These are phyloP conservation scores for Ectobius pallidus DNA, from an alignment of 2,888 invertebrate genomes.

Conservation along the genomic window DNA sequence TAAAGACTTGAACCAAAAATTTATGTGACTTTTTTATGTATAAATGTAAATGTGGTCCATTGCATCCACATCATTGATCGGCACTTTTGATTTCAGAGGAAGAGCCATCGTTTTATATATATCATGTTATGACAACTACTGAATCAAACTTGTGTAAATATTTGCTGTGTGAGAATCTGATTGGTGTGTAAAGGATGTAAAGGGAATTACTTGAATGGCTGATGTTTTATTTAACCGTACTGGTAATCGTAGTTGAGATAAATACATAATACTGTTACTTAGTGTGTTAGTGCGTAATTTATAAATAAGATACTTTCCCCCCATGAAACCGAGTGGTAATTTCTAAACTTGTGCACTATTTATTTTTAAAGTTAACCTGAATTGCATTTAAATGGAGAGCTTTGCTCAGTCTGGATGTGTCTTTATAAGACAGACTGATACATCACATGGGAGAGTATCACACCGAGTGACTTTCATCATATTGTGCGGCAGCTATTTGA, in stretches of 20 bases:
- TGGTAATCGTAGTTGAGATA: constrained; percentile 40
- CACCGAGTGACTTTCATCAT: constrained; percentile 32
- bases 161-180: constrained; percentile 30
- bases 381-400: constrained; percentile 42
- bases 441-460: constrained; percentile 38
- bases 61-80: constrained; percentile 30
- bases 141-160: constrained; percentile 39
- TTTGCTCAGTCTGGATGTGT: constrained; percentile 34
- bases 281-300: constrained; percentile 43
- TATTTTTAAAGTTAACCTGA: constrained; percentile 42
- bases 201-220: constrained; percentile 42
- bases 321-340: constrained; percentile 39
- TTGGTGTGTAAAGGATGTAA: constrained; percentile 42
- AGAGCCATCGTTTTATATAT: constrained; percentile 41
- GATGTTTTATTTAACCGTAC: constrained; percentile 43
- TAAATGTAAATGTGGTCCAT: constrained; percentile 35
- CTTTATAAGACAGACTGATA: constrained; percentile 33
- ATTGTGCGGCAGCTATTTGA: constrained; percentile 34
- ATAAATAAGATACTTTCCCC: constrained; percentile 39
- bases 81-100: constrained; percentile 36
- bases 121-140: constrained; percentile 33
- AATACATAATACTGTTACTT: constrained; percentile 43
- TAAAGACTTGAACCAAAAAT: constrained; percentile 20
- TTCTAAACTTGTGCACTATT: constrained; percentile 43
- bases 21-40: constrained; percentile 27